These are phyloP conservation scores for Allygus modestus DNA, from an alignment of 2,888 invertebrate species.

Conservation along the genomic window DNA sequence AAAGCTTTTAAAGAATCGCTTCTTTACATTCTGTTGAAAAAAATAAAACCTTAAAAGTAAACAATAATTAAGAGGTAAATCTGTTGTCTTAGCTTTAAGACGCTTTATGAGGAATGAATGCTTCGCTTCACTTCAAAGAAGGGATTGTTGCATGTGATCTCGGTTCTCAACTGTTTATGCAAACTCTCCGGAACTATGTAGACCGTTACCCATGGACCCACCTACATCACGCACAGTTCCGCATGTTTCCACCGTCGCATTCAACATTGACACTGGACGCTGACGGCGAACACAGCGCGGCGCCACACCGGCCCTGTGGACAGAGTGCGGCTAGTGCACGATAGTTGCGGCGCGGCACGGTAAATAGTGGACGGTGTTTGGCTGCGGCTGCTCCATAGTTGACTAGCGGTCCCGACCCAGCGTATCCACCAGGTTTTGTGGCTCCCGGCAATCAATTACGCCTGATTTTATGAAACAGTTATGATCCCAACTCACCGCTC, in stretches of 20 bases:
- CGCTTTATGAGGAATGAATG: too few relatives aligned
- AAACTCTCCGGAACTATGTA: too few relatives aligned
- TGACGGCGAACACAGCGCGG: neutral
- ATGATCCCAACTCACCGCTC: neutral
- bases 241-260: neutral
- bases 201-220: too few relatives aligned
- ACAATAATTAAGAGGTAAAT: too few relatives aligned
- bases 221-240: too few relatives aligned
- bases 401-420: conserved; percentile 1
- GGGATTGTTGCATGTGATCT: too few relatives aligned
- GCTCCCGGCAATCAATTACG: neutral
- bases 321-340: neutral
- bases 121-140: too few relatives aligned
- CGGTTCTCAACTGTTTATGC: too few relatives aligned
- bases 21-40: too few relatives aligned
- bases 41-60: too few relatives aligned
- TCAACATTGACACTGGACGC: neutral
- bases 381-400: conserved; percentile 41
- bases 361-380: conserved; percentile 24
- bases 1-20: too few relatives aligned
- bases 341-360: neutral
- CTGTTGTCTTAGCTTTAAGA: too few relatives aligned
- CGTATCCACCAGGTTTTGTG: conserved; percentile 1
- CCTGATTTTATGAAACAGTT: conserved; percentile 3
- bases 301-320: neutral